These are phyloP conservation scores for Cheumatopsyche charites DNA, from an alignment of 1,140 invertebrate species.

Conservation along the genomic window DNA sequence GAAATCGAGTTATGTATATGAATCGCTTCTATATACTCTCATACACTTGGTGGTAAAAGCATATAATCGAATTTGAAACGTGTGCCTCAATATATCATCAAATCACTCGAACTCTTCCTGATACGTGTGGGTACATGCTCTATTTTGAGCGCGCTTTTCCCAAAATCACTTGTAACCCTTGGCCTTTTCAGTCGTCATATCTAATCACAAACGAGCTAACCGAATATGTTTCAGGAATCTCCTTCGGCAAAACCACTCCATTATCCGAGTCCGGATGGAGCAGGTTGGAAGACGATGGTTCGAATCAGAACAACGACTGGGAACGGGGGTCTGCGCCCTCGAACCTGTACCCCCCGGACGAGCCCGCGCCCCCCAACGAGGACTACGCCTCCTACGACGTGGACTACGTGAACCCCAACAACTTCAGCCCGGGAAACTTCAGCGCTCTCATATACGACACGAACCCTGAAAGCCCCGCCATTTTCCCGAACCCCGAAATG, in stretches of 20 bases:
- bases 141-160: too few relatives aligned
- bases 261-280: not conserved
- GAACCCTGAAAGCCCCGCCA: slow-evolving; percentile 29
- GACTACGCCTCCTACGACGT: slow-evolving; percentile 45
- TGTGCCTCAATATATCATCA: too few relatives aligned
- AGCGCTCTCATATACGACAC: slow-evolving; percentile 44
- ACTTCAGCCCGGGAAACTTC: slow-evolving; percentile 37
- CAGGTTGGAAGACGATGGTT: not conserved
- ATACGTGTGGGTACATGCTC: too few relatives aligned
- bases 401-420: slow-evolving; percentile 38
- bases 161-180: too few relatives aligned
- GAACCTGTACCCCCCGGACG: slow-evolving; percentile 45
- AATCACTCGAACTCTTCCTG: too few relatives aligned
- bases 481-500: slow-evolving; percentile 47
- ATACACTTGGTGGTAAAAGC: too few relatives aligned
- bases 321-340: not conserved
- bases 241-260: slow-evolving; percentile 7
- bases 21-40: too few relatives aligned
- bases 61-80: too few relatives aligned
- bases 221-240: slow-evolving; percentile 17
- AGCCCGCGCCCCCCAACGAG: slow-evolving; percentile 34
- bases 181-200: too few relatives aligned
- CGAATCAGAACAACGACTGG: not conserved
- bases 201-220: too few relatives aligned
- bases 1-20: too few relatives aligned